Base-by-base conservation (phyloP, 2,113 vertebrate genomes). In the Equus przewalskii region DNA sequence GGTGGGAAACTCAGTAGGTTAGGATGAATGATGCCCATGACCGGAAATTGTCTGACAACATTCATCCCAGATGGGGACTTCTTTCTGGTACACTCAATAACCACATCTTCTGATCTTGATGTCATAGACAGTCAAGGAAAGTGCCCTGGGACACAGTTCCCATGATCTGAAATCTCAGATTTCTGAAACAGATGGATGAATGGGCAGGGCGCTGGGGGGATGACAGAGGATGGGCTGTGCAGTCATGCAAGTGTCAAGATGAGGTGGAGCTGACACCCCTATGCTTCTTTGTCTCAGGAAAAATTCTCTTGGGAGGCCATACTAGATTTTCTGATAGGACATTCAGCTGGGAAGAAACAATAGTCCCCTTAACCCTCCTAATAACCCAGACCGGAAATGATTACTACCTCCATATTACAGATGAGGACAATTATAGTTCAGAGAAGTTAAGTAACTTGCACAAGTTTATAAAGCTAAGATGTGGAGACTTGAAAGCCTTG, bases 381-480 rank as follows among this genome's bases (percentile, higher is more conserved):
- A 24, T 54, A 75, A 93, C 67, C 94, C 83, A 81, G 70, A 92
- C 7, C 70, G 56, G 90, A 96, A 89, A 92, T 41, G 10, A 67
- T 67, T 89, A 54, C 26, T 73, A 24, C 81, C 33, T 86, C 64
- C 9, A 11, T 67, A 58, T 88, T 79, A 67, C n/a, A 92, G 41
- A 82, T 51, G 36, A 97, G 78, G 41, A 81, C 58, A 79, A 78
- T 26, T 67, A 11, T 12, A 56, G n/a, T 56, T 91, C 58, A 60
- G 0, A 24, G n/a, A 90, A 6, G 24, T 51, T 60, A 75, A 80
- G 7, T 56, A 46, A 95, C 75, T 78, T 78, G 81, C 33, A 56
- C n/a, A 70, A 46, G 54, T 89, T 95, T 69, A 26, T 80, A 80
- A 69, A 64, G 33, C 22, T 44, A 54, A 49, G n/a, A 44, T n/a